Evolutionary conservation across 2,888 invertebrate species (phyloP).

Genomic region (Sclerodermus sp.): DNA sequence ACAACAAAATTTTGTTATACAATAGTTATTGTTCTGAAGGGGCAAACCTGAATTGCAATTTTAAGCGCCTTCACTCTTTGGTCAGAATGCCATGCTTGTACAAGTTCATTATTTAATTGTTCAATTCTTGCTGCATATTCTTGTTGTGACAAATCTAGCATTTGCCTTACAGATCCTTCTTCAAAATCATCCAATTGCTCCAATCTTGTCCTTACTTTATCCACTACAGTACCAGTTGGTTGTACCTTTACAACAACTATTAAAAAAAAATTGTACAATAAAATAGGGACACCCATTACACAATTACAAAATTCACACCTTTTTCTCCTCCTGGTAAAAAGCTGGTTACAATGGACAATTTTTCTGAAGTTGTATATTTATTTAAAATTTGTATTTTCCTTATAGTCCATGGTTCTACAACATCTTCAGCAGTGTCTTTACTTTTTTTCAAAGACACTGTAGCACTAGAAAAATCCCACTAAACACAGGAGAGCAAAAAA

Average conservation of each 20-base stretch:
- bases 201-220: conserved; percentile 85
- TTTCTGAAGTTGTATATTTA: conserved; percentile 92
- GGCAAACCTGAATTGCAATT: conserved; percentile 80
- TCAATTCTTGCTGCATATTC: conserved; percentile 89
- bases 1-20: conserved; percentile 4
- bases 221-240: conserved; percentile 69
- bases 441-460: conserved; percentile 28
- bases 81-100: conserved; percentile 91
- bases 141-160: conserved; percentile 87
- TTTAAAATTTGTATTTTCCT: conserved; percentile 78
- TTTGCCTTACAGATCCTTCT: conserved; percentile 82
- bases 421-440: conserved; percentile 53
- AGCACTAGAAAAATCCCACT: conserved; percentile 54
- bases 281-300: not conserved
- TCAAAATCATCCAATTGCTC: conserved; percentile 96
- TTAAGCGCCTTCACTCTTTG: conserved; percentile 94
- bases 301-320: conserved; percentile 58
- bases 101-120: conserved; percentile 87
- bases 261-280: conserved; percentile 14
- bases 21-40: conserved; percentile 1
- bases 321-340: conserved; percentile 81
- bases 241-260: conserved; percentile 79
- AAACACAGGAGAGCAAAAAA: no score
- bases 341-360: conserved; percentile 86
- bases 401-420: conserved; percentile 76